Percentiles rank a stretch among this genome's conserved stretches.
Evolutionary conservation across 2,113 vertebrate species (phyloP).

Genomic region (Motacilla tschutschensis): DNA sequence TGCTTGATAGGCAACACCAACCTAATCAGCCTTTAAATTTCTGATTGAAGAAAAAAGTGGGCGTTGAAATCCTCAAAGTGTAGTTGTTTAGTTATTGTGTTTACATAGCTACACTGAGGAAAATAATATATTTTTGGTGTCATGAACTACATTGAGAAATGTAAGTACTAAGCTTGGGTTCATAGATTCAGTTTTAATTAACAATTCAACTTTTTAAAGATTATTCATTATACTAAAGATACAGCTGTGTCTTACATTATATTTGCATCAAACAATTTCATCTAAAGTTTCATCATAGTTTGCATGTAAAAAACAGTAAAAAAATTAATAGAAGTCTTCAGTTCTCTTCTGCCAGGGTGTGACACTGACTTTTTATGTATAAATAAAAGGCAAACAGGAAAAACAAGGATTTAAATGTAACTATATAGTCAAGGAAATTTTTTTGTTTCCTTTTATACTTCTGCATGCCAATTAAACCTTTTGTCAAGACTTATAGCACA

Average conservation of each 20-base stretch:
- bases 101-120: not conserved
- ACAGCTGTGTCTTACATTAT: not conserved
- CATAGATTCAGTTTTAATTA: not conserved
- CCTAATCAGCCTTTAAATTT: not conserved
- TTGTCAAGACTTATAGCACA: not conserved
- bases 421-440: not conserved
- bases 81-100: not conserved
- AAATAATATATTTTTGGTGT: not conserved
- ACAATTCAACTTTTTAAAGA: not conserved
- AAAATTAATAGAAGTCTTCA: not conserved
- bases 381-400: not conserved
- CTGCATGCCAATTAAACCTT: not conserved
- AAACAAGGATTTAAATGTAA: not conserved
- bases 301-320: not conserved
- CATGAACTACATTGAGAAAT: not conserved
- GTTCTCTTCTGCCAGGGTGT: not conserved
- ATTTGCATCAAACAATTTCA: not conserved
- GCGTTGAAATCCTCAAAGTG: not conserved
- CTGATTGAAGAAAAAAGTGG: not conserved
- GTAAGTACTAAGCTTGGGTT: not conserved
- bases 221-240: not conserved
- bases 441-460: not conserved
- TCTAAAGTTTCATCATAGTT: no score
- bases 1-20: not conserved
- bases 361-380: not conserved